Evolutionary conservation across 2,113 vertebrate species (phyloP).

Genomic region (Gulo gulo): DNA sequence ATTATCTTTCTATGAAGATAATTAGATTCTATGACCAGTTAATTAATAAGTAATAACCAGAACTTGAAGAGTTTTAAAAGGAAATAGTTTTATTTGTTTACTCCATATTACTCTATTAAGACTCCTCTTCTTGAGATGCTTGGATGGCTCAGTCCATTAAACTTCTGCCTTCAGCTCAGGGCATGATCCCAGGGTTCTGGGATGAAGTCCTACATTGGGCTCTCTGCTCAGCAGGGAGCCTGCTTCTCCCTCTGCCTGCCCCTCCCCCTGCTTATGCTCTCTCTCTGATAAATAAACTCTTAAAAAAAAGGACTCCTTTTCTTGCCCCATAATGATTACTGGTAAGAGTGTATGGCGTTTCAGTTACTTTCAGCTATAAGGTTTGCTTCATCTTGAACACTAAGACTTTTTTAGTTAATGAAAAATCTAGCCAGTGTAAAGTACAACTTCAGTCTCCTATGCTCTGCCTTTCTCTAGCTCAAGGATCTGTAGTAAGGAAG

Average conservation of each 20-base stretch:
- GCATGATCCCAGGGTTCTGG: not conserved
- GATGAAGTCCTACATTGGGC: too few species aligned
- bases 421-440: not conserved
- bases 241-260: too few species aligned
- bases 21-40: not conserved
- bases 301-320: not conserved
- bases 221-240: too few species aligned
- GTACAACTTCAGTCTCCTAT: not conserved
- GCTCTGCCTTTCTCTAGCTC: not conserved
- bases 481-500: not conserved
- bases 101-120: not conserved
- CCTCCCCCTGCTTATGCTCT: too few species aligned
- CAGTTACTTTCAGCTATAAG: not conserved
- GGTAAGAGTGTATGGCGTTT: not conserved
- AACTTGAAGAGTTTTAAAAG: not conserved
- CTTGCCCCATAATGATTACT: not conserved
- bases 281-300: too few species aligned
- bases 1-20: not conserved
- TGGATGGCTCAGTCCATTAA: not conserved
- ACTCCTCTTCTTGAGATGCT: not conserved
- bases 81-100: not conserved
- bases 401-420: not conserved
- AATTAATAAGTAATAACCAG: not conserved
- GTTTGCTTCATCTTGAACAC: slow-evolving; percentile 2
- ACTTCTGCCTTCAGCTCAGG: not conserved